Conservation (phyloP, 2,113 vertebrate species). For the Nyctibius bracteatus region DNA sequence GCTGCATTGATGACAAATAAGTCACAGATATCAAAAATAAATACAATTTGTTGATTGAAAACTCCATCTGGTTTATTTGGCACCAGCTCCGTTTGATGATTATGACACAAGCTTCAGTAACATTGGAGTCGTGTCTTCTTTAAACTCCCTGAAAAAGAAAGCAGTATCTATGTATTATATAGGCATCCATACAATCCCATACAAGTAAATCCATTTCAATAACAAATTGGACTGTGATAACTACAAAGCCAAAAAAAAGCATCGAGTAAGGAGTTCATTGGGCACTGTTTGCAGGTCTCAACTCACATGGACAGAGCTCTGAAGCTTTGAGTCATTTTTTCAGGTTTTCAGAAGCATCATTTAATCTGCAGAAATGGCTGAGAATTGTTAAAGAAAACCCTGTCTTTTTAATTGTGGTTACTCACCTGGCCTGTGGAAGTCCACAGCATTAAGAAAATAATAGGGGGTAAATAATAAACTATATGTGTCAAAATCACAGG, state of each 20-base stretch:
- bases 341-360: neutral
- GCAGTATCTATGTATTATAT: neutral
- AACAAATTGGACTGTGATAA: neutral
- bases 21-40: constrained; percentile 26
- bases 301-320: neutral
- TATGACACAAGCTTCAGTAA: neutral
- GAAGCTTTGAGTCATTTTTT: neutral
- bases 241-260: neutral
- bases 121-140: neutral
- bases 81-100: neutral
- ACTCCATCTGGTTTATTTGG: constrained; percentile 41
- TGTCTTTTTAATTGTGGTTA: neutral
- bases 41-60: constrained; percentile 25
- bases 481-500: neutral
- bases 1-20: constrained; percentile 10
- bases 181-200: neutral
- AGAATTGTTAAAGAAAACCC: neutral
- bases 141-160: neutral
- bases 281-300: neutral
- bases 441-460: neutral
- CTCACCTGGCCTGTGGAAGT: neutral
- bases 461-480: neutral
- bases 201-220: neutral
- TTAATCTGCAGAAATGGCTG: neutral
- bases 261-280: neutral